Evolutionary conservation across 1,140 invertebrate genomes (phyloP).

Genomic region (Theocolax elegans): DNA sequence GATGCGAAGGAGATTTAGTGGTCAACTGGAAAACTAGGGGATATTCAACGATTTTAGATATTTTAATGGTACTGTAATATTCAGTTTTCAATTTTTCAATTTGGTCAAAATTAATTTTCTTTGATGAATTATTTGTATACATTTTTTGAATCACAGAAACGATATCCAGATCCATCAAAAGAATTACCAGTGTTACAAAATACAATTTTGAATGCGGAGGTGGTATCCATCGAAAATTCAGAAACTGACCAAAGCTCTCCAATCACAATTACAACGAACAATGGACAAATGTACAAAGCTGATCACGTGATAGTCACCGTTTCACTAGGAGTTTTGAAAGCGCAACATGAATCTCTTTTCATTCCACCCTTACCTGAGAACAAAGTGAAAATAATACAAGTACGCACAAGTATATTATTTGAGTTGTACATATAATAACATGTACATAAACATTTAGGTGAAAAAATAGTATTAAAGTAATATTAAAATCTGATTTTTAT

Average conservation of each 20-base stretch:
- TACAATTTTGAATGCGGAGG: slow-evolving; percentile 55
- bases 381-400: slow-evolving; percentile 59
- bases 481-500: too few species aligned
- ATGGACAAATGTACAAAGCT: slow-evolving; percentile 53
- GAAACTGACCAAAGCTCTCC: slow-evolving; percentile 41
- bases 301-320: slow-evolving; percentile 65
- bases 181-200: slow-evolving; percentile 55
- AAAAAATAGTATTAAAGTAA: too few species aligned
- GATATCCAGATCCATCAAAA: slow-evolving; percentile 50
- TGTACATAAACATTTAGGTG: too few species aligned
- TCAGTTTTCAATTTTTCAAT: neutral
- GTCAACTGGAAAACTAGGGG: slow-evolving; percentile 73
- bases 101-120: too few species aligned
- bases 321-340: slow-evolving; percentile 66
- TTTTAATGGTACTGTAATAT: slow-evolving; percentile 68
- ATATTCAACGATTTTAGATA: slow-evolving; percentile 69
- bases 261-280: slow-evolving; percentile 53
- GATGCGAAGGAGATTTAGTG: slow-evolving; percentile 69
- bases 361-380: slow-evolving; percentile 53
- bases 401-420: too few species aligned
- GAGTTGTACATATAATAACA: too few species aligned
- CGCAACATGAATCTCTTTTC: slow-evolving; percentile 57
- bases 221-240: slow-evolving; percentile 55
- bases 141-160: too few species aligned
- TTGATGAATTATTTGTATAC: too few species aligned